Evolutionary conservation across 2,113 vertebrate genomes (phyloP).

Genomic region (Eupsittula cactorum): DNA sequence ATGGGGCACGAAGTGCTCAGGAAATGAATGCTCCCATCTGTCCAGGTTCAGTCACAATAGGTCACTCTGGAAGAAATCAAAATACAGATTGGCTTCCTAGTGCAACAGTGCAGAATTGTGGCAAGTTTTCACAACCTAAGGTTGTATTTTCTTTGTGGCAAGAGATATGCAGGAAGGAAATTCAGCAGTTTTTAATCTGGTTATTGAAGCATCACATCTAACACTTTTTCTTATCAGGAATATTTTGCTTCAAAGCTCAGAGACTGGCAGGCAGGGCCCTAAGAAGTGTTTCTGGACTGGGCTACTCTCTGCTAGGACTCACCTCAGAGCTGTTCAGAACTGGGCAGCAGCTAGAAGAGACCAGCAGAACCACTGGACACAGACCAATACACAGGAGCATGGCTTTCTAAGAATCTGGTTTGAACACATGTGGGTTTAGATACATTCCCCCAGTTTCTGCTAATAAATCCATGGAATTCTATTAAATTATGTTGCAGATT

Average conservation of each 20-base stretch:
- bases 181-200: conserved; percentile 48
- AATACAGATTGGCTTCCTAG: neutral
- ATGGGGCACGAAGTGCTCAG: neutral
- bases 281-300: neutral
- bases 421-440: neutral
- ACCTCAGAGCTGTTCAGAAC: neutral
- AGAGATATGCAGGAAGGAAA: neutral
- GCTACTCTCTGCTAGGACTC: conserved; percentile 13
- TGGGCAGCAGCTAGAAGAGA: neutral
- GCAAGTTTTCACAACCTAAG: neutral
- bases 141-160: neutral
- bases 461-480: neutral
- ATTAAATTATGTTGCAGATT: neutral
- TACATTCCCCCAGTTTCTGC: neutral
- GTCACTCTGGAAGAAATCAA: neutral
- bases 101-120: neutral
- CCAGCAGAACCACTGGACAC: neutral
- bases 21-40: neutral
- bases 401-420: neutral
- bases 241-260: neutral
- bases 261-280: neutral
- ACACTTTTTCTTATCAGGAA: neutral
- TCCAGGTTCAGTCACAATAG: neutral
- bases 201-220: conserved; percentile 39
- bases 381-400: neutral